phyloP scores from a whole-genome alignment of 2,888 invertebrate species.

The Apotomis turbidana region DNA sequence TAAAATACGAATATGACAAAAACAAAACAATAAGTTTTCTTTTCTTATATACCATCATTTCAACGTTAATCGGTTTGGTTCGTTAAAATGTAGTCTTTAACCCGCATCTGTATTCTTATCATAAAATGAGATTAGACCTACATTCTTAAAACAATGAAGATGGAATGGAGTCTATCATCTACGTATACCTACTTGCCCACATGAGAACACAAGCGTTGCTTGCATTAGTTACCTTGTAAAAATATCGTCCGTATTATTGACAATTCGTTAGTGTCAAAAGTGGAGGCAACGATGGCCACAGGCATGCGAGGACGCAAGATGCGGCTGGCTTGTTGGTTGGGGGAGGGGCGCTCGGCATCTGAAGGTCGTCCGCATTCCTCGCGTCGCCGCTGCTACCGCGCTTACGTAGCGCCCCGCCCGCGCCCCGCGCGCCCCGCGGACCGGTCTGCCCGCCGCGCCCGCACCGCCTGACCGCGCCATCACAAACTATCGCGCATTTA shows the following conservation, averaged over 20 bases:
- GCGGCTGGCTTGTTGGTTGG: constrained; percentile 69
- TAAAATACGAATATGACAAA: too few relatives aligned
- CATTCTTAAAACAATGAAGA: too few relatives aligned
- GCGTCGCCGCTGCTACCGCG: constrained; percentile 84
- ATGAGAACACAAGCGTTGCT: not conserved
- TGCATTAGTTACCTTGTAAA: not conserved
- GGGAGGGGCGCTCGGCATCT: constrained; percentile 82
- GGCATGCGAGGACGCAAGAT: constrained; percentile 84
- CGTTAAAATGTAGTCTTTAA: too few relatives aligned
- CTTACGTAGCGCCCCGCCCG: constrained; percentile 79
- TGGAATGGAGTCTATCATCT: too few relatives aligned
- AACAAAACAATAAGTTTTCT: too few relatives aligned
- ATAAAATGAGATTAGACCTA: too few relatives aligned
- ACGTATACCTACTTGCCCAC: too few relatives aligned
- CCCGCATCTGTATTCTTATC: too few relatives aligned
- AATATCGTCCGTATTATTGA: constrained; percentile 57
- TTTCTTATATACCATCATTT: too few relatives aligned
- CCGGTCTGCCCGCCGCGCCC: constrained; percentile 65
- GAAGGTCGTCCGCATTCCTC: constrained; percentile 84
- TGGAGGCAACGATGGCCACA: constrained; percentile 77
- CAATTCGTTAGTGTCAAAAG: constrained; percentile 77
- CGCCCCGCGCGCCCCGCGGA: constrained; percentile 53
- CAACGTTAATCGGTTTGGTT: too few relatives aligned
- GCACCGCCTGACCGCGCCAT: constrained; percentile 66
- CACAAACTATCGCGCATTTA: constrained; percentile 81